phyloP scores from a whole-genome alignment of 2,113 vertebrate species.

The Sardina pilchardus region DNA sequence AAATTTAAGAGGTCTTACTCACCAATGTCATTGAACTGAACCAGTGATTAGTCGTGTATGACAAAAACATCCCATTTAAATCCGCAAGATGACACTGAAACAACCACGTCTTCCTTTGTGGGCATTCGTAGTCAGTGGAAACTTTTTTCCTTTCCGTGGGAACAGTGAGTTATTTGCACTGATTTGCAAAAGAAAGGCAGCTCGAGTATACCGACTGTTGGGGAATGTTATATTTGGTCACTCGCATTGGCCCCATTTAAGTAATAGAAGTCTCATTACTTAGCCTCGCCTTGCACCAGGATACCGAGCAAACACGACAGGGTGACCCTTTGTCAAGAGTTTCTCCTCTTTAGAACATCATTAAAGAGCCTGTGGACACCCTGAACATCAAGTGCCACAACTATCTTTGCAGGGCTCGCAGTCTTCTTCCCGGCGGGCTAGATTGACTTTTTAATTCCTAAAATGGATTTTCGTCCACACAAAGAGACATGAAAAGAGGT shows the following conservation, averaged over 20 bases:
- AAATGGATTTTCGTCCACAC: constrained; percentile 55
- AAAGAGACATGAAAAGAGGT: constrained; percentile 62
- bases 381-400: constrained; percentile 69
- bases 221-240: constrained; percentile 85
- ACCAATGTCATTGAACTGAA: neutral
- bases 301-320: constrained; percentile 88
- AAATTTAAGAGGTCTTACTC: neutral
- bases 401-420: constrained; percentile 54
- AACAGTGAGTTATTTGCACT: constrained; percentile 79
- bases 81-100: neutral
- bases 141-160: constrained; percentile 67
- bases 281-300: constrained; percentile 80
- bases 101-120: neutral
- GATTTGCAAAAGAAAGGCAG: constrained; percentile 79
- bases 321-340: constrained; percentile 79
- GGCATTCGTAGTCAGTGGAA: constrained; percentile 44
- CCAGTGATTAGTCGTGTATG: neutral
- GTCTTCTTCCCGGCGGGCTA: constrained; percentile 54
- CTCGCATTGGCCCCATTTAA: constrained; percentile 84
- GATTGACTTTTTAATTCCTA: constrained; percentile 45
- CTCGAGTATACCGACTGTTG: constrained; percentile 85
- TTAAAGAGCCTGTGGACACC: constrained; percentile 79
- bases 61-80: constrained; percentile 14
- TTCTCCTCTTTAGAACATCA: constrained; percentile 84
- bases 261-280: constrained; percentile 94